A percentile compares a stretch with the other conserved stretches of the same genome.
Evolutionary conservation across 2,797 vertebrate genomes (phyloP).

Genomic region (Urocyon cinereoargenteus): DNA sequence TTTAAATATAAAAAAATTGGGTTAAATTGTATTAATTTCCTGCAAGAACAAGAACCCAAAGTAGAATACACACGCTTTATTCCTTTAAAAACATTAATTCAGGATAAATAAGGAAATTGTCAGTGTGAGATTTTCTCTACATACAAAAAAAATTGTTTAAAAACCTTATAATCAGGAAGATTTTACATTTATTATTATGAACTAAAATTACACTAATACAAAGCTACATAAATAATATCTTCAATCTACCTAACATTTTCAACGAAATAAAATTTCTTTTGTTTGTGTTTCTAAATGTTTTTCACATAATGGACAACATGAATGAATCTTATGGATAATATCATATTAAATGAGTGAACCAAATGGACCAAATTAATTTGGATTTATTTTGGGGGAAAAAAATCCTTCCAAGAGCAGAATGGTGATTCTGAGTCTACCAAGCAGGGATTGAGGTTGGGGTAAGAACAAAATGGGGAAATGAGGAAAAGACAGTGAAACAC

Average conservation of each 20-base stretch:
- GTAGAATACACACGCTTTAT: conserved; percentile 20
- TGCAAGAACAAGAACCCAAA: conserved; percentile 34
- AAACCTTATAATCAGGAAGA: conserved; percentile 12
- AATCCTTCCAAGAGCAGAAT: conserved; percentile 2
- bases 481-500: not conserved
- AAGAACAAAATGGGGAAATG: not conserved
- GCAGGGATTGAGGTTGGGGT: not conserved
- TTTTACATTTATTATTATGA: not conserved
- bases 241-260: not conserved
- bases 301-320: not conserved
- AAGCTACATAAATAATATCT: conserved; percentile 16
- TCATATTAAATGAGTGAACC: not conserved
- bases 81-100: conserved; percentile 38
- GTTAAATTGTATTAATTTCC: conserved; percentile 18
- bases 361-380: conserved; percentile 40
- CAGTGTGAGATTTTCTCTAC: not conserved
- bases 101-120: not conserved
- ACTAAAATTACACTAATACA: conserved; percentile 18
- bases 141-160: not conserved
- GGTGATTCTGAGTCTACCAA: not conserved
- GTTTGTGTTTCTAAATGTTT: not conserved
- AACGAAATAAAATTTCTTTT: not conserved
- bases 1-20: conserved; percentile 7
- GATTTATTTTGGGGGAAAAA: not conserved
- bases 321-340: not conserved